Evolutionary conservation across 2,888 invertebrate genomes (phyloP).

Genomic region (Eurytoma adleriae): DNA sequence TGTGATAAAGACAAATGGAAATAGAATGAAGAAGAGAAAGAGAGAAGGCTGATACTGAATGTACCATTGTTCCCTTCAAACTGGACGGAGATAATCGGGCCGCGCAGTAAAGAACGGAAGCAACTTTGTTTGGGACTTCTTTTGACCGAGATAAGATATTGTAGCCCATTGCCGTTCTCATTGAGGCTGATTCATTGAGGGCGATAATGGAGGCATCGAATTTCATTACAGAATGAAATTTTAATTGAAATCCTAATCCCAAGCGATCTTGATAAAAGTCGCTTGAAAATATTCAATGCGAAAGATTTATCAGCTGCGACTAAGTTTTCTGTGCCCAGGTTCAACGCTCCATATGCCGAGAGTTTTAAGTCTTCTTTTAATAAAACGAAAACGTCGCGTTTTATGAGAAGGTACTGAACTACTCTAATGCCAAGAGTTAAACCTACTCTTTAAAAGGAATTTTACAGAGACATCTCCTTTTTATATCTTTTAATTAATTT

Average conservation of each 20-base stretch:
- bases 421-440: constrained; percentile 15
- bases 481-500: constrained; percentile 47
- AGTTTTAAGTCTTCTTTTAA: constrained; percentile 27
- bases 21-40: constrained; percentile 6
- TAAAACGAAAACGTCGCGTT: constrained; percentile 29
- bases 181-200: background rate
- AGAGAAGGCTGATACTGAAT: constrained; percentile 5
- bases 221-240: background rate
- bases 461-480: constrained; percentile 24
- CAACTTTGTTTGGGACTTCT: constrained; percentile 26
- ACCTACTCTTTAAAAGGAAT: constrained; percentile 5
- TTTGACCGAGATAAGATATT: constrained; percentile 25
- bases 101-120: constrained; percentile 16
- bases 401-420: constrained; percentile 27
- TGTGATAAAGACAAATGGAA: constrained; percentile 14
- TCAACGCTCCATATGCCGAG: background rate
- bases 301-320: background rate
- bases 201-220: background rate
- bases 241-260: background rate
- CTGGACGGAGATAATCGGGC: constrained; percentile 32
- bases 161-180: background rate
- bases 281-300: background rate
- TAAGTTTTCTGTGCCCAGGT: background rate
- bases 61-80: constrained; percentile 33
- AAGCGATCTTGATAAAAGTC: no score